These are phyloP conservation scores for Oligia latruncula DNA, from an alignment of 2,888 invertebrate genomes.

Conservation along the genomic window DNA sequence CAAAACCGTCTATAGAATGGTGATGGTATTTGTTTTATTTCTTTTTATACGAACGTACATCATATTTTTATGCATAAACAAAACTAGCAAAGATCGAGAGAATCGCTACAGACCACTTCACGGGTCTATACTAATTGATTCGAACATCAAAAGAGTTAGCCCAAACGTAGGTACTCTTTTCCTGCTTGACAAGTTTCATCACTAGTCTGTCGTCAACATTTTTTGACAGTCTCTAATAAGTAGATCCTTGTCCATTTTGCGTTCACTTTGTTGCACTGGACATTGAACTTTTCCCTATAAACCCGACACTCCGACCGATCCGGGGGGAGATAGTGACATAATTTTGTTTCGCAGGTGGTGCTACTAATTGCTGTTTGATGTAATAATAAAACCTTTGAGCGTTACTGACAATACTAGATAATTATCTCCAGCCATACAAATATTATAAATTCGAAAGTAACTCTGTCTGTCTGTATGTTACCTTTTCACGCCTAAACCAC, in stretches of 20 bases:
- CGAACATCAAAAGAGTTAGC: slow-evolving; percentile 29
- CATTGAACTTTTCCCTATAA: background rate
- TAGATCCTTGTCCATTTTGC: background rate
- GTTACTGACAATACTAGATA: slow-evolving; percentile 9
- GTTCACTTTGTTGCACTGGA: background rate
- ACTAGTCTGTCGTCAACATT: background rate
- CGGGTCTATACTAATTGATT: slow-evolving; percentile 48
- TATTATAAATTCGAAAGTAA: no score
- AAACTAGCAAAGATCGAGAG: slow-evolving; percentile 11
- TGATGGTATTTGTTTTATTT: slow-evolving; percentile 7
- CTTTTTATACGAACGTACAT: background rate
- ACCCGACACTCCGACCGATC: slow-evolving; percentile 21
- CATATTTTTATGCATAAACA: slow-evolving; percentile 13
- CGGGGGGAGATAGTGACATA: slow-evolving; percentile 49
- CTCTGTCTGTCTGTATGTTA: no score
- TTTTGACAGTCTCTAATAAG: background rate
- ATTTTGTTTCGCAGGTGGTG: slow-evolving; percentile 42
- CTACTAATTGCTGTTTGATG: slow-evolving; percentile 27
- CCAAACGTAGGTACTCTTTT: slow-evolving; percentile 17
- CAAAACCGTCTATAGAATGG: slow-evolving; percentile 16
- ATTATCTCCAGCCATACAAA: slow-evolving; percentile 4
- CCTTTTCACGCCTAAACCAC: no score
- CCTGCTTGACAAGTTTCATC: slow-evolving; percentile 26
- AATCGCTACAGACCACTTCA: slow-evolving; percentile 39
- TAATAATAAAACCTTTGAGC: slow-evolving; percentile 28